Evolutionary conservation across 2,888 invertebrate species (phyloP), one percentile per base, ranked within the genome.

Genomic region (Osmoderma eremita): DNA sequence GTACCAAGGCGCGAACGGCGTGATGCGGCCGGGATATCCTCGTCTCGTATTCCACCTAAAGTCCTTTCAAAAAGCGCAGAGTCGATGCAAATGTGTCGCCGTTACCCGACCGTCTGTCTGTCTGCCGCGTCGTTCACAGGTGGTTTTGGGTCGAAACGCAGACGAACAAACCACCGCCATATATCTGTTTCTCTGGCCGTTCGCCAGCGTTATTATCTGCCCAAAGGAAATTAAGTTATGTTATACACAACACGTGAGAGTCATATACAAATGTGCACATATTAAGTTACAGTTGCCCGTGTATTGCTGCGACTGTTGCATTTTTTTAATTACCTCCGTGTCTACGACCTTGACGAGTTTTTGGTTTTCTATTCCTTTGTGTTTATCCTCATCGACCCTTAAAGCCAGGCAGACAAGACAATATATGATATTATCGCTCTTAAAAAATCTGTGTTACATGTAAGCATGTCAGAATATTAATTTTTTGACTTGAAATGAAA

Each of bases 181-280:
- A 61, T 61, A 61, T 61, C 45, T 61, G 58, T 61, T 45, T 45
- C 58, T 61, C 18, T 45, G 45, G 58, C 17, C 12, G 58, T 45
- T 61, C 17, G 45, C 58, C 58, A 61, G 30, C 24, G 3, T 45
- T 45, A 45, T 61, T 61, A 61, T 45, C 30, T 45, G 10, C 8
- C 30, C 1, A n/a, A 36, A 61, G 41, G 8, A 39, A 41, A 54
- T 54, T 54, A 41, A 41, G 53, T 38, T 3, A 15, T 38, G n/a
- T n/a, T n/a, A 38, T n/a, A 1, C 6, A 42, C n/a, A 38, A 5
- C n/a, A 15, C 30, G 17, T 45, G 42, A n/a, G n/a, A n/a, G n/a
- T n/a, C n/a, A n/a, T n/a, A n/a, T n/a, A 20, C 1, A 20, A 18
- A 48, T 20, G n/a, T 1, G 2, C 17, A 42, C 3, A 53, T 53